Evolutionary conservation across 2,113 vertebrate species (phyloP), one percentile per base, ranked within the genome.

Genomic region (Grammomys dolichurus): DNA sequence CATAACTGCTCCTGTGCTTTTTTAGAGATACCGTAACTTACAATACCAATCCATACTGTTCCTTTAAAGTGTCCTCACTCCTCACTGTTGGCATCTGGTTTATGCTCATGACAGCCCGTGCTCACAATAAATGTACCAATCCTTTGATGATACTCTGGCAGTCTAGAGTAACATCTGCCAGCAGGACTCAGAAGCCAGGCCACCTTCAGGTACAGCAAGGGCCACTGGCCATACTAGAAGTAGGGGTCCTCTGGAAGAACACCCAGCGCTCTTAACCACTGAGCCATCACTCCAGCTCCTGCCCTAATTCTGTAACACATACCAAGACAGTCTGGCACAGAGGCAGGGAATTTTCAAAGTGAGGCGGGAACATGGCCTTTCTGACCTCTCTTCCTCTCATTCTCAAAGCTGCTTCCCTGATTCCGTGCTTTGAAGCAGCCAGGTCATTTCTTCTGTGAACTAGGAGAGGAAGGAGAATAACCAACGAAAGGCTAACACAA

Each of bases 281-380:
- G n/a, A 46, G n/a, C n/a, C 24, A 31, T 40, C n/a, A 5, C 80
- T 63, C 81, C 58, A 84, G 58, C 7, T 26, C n/a, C 36, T 43
- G n/a, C n/a, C 51, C 63, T 97, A 70, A 87, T 91, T 87, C 93
- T 91, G 58, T 28, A 75, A 69, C 48, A 51, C 69, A n/a, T n/a
- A 72, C 48, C 78, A 90, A 92, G 22, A 65, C 13, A 91, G 85
- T n/a, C 31, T 31, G 40, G 11, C 24, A 58, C 11, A 13, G 13
- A 8, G 33, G 76, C 4, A 95, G 82, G 31, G 75, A 78, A 65
- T 20, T 95, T 92, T 87, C 92, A 54, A 69, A n/a, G 78, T 11
- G 46, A 31, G 3, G 13, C 14, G 12, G 78, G 72, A 96, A 96
- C 91, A 93, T 80, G 67, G 63, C 54, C 54, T 91, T 80, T 56